phyloP scores from a whole-genome alignment of 2,888 invertebrate species.

The Phania funesta region DNA sequence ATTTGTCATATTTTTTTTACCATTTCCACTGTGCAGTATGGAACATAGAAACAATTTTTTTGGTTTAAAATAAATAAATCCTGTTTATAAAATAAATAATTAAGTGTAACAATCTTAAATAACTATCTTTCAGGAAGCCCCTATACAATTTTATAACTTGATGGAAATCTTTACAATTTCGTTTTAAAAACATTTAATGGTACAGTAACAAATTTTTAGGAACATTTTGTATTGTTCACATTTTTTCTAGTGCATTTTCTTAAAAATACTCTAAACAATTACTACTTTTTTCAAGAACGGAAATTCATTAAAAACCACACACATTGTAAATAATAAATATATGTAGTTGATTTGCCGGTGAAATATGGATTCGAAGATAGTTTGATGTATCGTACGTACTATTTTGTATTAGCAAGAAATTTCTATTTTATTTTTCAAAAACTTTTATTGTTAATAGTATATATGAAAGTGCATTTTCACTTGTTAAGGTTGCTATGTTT shows the following conservation, averaged over 20 bases:
- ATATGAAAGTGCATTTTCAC: background rate
- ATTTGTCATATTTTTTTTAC: too few species aligned
- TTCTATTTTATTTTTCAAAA: conserved; percentile 50
- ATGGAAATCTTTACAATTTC: background rate
- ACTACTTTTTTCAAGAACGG: conserved; percentile 54
- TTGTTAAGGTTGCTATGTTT: background rate
- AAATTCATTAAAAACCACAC: conserved; percentile 66
- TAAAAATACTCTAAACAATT: conserved; percentile 33
- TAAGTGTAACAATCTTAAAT: background rate
- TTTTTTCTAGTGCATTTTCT: background rate
- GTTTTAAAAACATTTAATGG: background rate
- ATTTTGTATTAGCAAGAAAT: conserved; percentile 16
- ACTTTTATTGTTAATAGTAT: background rate
- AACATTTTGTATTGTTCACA: conserved; percentile 26
- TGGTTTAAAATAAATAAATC: too few species aligned
- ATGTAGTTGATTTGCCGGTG: background rate
- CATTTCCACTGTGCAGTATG: too few species aligned
- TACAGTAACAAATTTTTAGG: conserved; percentile 35
- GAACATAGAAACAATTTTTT: too few species aligned
- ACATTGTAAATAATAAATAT: conserved; percentile 60
- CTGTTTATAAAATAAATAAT: background rate
- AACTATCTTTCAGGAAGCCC: background rate
- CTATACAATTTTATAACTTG: background rate
- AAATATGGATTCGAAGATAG: conserved; percentile 9
- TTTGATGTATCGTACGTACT: conserved; percentile 30